These are phyloP conservation scores for Meleagris gallopavo DNA, from an alignment of 2,113 vertebrate species.

Conservation along the genomic window DNA sequence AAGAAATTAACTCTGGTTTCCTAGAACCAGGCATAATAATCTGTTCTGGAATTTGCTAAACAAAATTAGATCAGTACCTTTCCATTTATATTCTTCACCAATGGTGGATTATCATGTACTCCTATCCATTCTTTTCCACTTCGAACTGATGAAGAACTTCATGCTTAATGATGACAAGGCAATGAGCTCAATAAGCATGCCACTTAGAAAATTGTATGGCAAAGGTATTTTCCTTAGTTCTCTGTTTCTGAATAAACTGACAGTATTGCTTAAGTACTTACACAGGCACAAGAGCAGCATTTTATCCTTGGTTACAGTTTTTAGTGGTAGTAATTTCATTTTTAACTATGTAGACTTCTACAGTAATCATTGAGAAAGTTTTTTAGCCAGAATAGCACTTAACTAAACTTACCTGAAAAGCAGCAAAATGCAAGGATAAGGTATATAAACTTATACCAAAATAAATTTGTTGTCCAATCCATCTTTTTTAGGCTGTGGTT, in stretches of 20 bases:
- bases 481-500: not conserved
- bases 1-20: not conserved
- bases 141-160: not conserved
- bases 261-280: not conserved
- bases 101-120: not conserved
- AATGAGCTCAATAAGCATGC: not conserved
- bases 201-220: not conserved
- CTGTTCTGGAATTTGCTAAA: not conserved
- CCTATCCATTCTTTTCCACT: not conserved
- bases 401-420: conserved; percentile 30
- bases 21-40: not conserved
- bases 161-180: not conserved
- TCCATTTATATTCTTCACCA: not conserved
- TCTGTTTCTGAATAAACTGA: not conserved
- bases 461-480: conserved; percentile 52
- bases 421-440: not conserved
- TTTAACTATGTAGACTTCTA: not conserved
- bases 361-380: not conserved
- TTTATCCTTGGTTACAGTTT: not conserved
- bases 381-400: not conserved
- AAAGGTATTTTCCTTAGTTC: not conserved
- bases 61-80: not conserved
- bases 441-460: not conserved
- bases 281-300: not conserved
- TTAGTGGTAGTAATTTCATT: not conserved